These are phyloP conservation scores for Alethe diademata DNA, from an alignment of 2,113 vertebrate genomes.

Conservation along the genomic window DNA sequence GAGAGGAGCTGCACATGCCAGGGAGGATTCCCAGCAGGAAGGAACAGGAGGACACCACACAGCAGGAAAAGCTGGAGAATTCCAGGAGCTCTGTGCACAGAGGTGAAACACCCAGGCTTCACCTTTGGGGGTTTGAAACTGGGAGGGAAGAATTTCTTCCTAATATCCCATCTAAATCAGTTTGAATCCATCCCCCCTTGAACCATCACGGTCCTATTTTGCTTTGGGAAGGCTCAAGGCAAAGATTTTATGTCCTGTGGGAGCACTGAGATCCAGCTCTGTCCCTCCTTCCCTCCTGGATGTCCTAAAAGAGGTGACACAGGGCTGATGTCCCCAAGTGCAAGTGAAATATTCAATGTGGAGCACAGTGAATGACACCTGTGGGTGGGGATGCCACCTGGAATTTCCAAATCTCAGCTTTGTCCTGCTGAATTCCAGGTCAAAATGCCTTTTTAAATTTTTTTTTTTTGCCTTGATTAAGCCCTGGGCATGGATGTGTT, in stretches of 20 bases:
- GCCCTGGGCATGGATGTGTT: neutral
- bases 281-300: neutral
- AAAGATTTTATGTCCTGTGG: neutral
- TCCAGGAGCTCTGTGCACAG: neutral
- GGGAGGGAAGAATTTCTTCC: neutral
- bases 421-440: neutral
- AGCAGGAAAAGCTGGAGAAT: neutral
- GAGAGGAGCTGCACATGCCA: neutral
- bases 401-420: neutral
- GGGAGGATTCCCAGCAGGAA: neutral
- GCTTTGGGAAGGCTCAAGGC: neutral
- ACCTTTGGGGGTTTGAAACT: neutral
- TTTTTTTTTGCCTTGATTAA: neutral
- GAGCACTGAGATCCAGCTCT: neutral
- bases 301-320: neutral
- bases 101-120: neutral
- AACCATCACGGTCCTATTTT: too few relatives aligned
- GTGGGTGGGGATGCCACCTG: neutral
- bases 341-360: neutral
- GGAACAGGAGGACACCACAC: fast-evolving
- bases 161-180: fast-evolving
- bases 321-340: neutral
- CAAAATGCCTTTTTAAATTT: neutral
- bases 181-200: too few relatives aligned
- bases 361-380: neutral